Evolutionary conservation across 1,140 invertebrate genomes (phyloP), one percentile per base, ranked within the genome.

Genomic region (Euglossa dilemma): DNA sequence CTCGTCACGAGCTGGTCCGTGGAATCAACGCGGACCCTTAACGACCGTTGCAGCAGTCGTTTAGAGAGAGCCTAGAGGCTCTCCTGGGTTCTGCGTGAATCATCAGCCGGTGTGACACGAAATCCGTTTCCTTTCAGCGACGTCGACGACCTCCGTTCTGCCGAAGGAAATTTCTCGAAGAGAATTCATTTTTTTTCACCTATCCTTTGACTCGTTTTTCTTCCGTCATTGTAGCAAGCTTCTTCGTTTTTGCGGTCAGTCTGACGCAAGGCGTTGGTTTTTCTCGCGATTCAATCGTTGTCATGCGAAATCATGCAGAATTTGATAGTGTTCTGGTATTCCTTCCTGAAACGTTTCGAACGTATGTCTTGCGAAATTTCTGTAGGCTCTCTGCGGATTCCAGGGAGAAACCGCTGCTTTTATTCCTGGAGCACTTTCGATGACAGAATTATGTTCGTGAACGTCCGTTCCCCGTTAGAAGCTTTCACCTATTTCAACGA

Each of bases 51-150:
- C 28, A 4, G 20, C 6, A 6, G n/a, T 25, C 73, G 73, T 85
- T 83, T 78, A 54, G 59, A 67, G 59, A 67, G 25, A 47, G 66
- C 80, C 36, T 4, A 67, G 47, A 11, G n/a, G 71, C 63, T 20
- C 66, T 25, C 56, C 43, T 80, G 52, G 50, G 36, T 47, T 18
- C 63, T 50, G 45, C 36, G 52, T 84, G 82, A 86, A 80, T 86
- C 82, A 84, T 75, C 81, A 43, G 69, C 61, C 61, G 73, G 45
- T 16, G 69, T 67, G 47, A 61, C 23, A 57, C 64, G 74, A 77
- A 77, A 78, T 67, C 67, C 54, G 57, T 70, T 76, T 52, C 28
- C 74, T 43, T 56, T 64, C 56, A 47, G 36, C 57, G 71, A 54
- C 61, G 70, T 61, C 80, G 66, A 47, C 28, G 28, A 63, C 45